phyloP scores from a whole-genome alignment of 1,140 invertebrate genomes.

The Bombyx mori region ASM3026992v2 NC_085111.1:12375001-12375500 shows the following conservation, averaged over 20 bases:
- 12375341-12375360: conserved; percentile 41
- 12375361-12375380: conserved; percentile 50
- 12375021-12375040: conserved; percentile 56
- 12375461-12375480: conserved; percentile 73
- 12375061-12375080: conserved; percentile 67
- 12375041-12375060: conserved; percentile 60
- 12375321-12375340: conserved; percentile 17
- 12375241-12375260: conserved; percentile 31
- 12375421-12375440: conserved; percentile 76
- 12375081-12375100: conserved; percentile 38
- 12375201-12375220: conserved; percentile 39
- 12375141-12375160: conserved; percentile 37
- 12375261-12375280: conserved; percentile 33
- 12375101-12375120: conserved; percentile 35
- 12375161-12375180: conserved; percentile 32
- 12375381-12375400: conserved; percentile 81
- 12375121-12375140: conserved; percentile 54
- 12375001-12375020: conserved; percentile 52
- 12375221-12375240: conserved; percentile 53
- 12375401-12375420: conserved; percentile 72
- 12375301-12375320: conserved; percentile 19
- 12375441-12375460: conserved; percentile 87
- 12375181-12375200: conserved; percentile 39
- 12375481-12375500: conserved; percentile 43
- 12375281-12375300: conserved; percentile 28